These are phyloP conservation scores for Temnothorax longispinosus DNA, from an alignment of 1,140 invertebrate genomes.

Conservation along the genomic window DNA sequence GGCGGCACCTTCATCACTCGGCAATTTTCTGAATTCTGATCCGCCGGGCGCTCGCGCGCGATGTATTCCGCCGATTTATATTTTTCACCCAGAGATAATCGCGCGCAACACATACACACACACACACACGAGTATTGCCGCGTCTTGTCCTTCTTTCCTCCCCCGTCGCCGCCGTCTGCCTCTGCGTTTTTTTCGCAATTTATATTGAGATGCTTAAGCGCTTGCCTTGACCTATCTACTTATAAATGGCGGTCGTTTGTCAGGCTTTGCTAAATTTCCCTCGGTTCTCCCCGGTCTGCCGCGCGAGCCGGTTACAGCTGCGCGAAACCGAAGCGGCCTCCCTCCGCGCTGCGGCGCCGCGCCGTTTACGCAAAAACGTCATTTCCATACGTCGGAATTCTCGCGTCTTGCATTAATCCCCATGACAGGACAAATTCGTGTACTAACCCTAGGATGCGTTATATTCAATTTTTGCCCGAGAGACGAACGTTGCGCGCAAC, in stretches of 20 bases:
- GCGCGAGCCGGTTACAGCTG: constrained; percentile 26
- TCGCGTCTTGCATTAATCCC: constrained; percentile 60
- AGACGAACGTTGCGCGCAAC: constrained; percentile 20
- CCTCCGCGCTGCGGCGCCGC: background rate
- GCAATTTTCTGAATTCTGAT: constrained; percentile 56
- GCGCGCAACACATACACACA: background rate
- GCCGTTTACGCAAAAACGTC: constrained; percentile 49
- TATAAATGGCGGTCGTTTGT: constrained; percentile 63
- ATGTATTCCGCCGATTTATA: constrained; percentile 57
- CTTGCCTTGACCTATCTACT: constrained; percentile 72
- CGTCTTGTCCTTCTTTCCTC: constrained; percentile 15
- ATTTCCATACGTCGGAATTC: constrained; percentile 49
- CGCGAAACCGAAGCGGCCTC: constrained; percentile 16
- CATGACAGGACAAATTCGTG: constrained; percentile 36
- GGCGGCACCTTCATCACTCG: constrained; percentile 56
- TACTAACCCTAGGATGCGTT: constrained; percentile 22
- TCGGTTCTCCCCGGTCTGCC: background rate
- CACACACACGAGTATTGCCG: constrained; percentile 34
- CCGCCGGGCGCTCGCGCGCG: constrained; percentile 4
- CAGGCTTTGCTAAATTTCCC: constrained; percentile 57
- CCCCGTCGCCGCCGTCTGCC: background rate
- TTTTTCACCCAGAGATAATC: constrained; percentile 50
- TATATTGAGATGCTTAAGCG: constrained; percentile 58
- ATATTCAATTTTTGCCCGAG: constrained; percentile 48
- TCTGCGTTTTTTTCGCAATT: constrained; percentile 52